phyloP scores from a whole-genome alignment of 2,888 invertebrate genomes.

The Athalia rosae region DNA sequence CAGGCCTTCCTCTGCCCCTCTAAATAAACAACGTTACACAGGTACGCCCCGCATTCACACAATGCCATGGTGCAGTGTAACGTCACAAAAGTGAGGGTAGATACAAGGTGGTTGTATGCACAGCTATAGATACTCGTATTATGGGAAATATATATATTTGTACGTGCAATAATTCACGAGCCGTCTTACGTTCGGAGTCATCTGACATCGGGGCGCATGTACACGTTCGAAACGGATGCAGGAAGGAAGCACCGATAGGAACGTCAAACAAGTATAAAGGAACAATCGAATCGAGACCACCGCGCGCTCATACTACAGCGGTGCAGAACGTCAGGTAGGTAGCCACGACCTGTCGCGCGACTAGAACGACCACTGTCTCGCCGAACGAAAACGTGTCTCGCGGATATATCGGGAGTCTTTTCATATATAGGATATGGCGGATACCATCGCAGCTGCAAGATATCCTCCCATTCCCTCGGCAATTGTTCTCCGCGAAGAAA shows the following conservation, averaged over 20 bases:
- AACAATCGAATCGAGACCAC: slow-evolving; percentile 25
- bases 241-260: slow-evolving; percentile 33
- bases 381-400: slow-evolving; percentile 8
- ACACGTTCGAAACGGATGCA: slow-evolving; percentile 27
- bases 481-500: not conserved
- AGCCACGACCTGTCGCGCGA: slow-evolving; percentile 38
- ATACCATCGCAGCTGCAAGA: not conserved
- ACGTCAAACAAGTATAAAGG: slow-evolving; percentile 26
- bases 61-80: too few species aligned
- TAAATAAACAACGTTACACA: slow-evolving; percentile 65
- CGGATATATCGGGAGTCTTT: not conserved
- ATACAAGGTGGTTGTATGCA: not conserved
- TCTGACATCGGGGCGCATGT: not conserved
- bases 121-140: not conserved
- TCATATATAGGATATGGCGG: too few species aligned
- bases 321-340: slow-evolving; percentile 28
- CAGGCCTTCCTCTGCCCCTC: slow-evolving; percentile 91
- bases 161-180: slow-evolving; percentile 12
- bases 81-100: slow-evolving; percentile 6
- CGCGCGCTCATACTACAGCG: not conserved
- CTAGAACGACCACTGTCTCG: not conserved
- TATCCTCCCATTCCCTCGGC: not conserved
- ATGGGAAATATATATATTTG: not conserved
- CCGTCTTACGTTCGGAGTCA: slow-evolving; percentile 8
- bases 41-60: too few species aligned